Evolutionary conservation across 2,113 vertebrate species (phyloP), one percentile per base, ranked within the genome.

Genomic region (Tachycineta bicolor): DNA sequence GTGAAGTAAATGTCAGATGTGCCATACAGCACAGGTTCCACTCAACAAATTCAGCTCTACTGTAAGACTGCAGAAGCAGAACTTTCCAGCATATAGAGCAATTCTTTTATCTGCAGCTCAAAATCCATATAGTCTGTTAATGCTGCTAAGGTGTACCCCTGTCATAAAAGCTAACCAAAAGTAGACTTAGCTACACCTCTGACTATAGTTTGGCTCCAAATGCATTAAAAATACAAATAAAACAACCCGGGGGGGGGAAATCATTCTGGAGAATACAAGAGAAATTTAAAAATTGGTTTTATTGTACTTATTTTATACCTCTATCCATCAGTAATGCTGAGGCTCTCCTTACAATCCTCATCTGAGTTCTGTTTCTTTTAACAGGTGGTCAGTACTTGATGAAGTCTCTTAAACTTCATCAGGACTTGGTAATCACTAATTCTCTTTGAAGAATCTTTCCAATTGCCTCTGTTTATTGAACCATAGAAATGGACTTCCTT

Each of bases 381-480:
- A 86, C 79, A 88, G 47, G 71, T 90, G 64, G 24, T 52, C 96
- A 44, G 26, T 44, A 69, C 33, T 65, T 81, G 55, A 87, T 41
- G 43, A 86, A 87, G 47, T 46, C 68, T 68, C 47, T 89, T 78
- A 76, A 82, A 89, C 31, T 80, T 91, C 67, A 83, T 25, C 59
- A 86, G 26, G 67, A 63, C 12, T 67, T 81, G 47, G 79, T 52
- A 86, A 90, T 77, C 87, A 70, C 82, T 43, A 33, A 74, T 88
- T 86, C 63, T 52, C 71, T 93, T 85, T 81, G 83, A 96, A 86
- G 56, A 78, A 86, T 92, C 85, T 92, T 90, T 92, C 75, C 85
- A 94, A 83, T 92, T 96, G 92, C 56, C 64, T 85, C 79, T 90
- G 87, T 83, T 90, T 93, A 95, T 56, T 96, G 92, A 95, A 83